These are phyloP conservation scores for Epizoanthus stellaris DNA, from an alignment of 92 coral and sea anemone species.

Conservation along the genomic window DNA sequence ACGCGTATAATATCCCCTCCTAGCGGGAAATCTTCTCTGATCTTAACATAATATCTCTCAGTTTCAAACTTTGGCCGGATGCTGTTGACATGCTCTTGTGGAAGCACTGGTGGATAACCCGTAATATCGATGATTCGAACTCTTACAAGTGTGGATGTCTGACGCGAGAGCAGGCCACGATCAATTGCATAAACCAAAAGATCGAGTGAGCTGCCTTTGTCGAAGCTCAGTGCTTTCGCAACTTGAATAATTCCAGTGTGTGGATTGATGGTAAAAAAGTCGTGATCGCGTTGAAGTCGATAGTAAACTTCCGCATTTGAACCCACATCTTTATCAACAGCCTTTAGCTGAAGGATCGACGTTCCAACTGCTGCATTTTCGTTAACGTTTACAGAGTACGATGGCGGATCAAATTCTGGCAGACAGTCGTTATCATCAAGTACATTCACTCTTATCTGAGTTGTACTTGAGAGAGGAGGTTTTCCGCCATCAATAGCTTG, in stretches of 20 bases:
- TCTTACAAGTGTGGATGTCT: constrained; percentile 70
- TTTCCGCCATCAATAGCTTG: constrained; percentile 85
- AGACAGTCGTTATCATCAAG: constrained; percentile 85
- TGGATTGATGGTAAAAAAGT: constrained; percentile 81
- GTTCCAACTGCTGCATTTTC: constrained; percentile 77
- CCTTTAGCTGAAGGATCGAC: constrained; percentile 84
- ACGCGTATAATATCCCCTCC: constrained; percentile 80
- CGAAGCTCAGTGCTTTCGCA: constrained; percentile 72
- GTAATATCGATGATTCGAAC: constrained; percentile 65
- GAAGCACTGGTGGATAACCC: constrained; percentile 62
- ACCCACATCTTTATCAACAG: constrained; percentile 81
- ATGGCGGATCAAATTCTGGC: constrained; percentile 77
- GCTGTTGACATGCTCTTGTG: constrained; percentile 32
- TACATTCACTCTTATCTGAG: constrained; percentile 85
- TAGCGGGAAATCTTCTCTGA: constrained; percentile 92
- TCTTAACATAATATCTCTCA: constrained; percentile 74
- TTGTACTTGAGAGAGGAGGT: constrained; percentile 64
- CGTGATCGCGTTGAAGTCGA: constrained; percentile 66
- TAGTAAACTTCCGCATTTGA: constrained; percentile 85
- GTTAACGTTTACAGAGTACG: constrained; percentile 74
- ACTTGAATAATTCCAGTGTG: constrained; percentile 91
- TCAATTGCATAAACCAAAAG: constrained; percentile 82
- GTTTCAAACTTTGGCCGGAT: constrained; percentile 62
- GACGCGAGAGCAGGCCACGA: constrained; percentile 74
- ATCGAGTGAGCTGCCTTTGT: constrained; percentile 76